Evolutionary conservation across 2,888 invertebrate genomes (phyloP).

Genomic region (Erannis defoliaria): DNA sequence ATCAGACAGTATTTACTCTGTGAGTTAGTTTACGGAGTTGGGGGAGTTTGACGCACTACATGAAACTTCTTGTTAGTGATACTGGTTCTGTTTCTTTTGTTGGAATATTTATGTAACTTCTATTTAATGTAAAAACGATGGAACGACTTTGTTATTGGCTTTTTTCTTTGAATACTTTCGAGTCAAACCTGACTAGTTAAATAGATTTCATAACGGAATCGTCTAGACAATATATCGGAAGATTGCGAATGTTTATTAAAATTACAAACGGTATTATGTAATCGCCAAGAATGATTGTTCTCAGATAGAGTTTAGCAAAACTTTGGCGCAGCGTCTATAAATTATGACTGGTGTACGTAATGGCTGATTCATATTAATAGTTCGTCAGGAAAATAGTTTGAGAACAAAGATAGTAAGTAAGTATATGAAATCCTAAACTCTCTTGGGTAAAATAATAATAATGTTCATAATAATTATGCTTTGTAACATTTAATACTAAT

Average conservation of each 20-base stretch:
- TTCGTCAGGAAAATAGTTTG: no score
- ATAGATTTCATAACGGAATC: not conserved
- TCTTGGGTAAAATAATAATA: no score
- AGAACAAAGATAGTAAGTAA: no score
- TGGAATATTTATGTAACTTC: not conserved
- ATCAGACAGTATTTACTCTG: slow-evolving; percentile 58
- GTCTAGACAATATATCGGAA: not conserved
- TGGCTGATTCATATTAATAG: no score
- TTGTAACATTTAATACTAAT: no score
- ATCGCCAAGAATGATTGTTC: not conserved
- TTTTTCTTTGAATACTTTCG: no score
- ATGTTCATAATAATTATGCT: no score
- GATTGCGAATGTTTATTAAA: no score
- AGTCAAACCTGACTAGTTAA: no score
- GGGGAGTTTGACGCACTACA: slow-evolving; percentile 47
- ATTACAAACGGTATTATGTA: not conserved
- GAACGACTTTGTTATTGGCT: no score
- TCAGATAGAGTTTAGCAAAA: not conserved
- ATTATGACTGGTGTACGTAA: not conserved
- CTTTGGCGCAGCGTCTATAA: not conserved
- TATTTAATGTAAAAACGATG: no score
- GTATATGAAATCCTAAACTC: no score
- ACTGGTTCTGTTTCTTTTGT: slow-evolving; percentile 38
- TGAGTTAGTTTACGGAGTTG: slow-evolving; percentile 56
- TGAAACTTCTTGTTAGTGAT: slow-evolving; percentile 47